Conservation (phyloP, 2,797 vertebrate genomes). For the Buceros bicornis region DNA sequence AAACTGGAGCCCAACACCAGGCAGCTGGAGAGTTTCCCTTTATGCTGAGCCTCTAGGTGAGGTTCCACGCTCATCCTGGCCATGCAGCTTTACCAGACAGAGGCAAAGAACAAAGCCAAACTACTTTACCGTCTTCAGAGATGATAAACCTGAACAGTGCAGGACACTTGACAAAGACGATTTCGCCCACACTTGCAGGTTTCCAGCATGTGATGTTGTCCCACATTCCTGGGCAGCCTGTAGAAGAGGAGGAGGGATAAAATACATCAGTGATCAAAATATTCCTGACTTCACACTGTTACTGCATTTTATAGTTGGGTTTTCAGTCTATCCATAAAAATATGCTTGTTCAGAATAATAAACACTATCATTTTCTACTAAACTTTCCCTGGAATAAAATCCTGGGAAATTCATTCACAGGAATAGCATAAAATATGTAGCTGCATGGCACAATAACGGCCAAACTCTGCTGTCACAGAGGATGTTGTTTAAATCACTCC, state of each 20-base stretch:
- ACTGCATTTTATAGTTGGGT: fast-evolving
- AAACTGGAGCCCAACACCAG: background rate
- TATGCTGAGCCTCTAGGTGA: background rate
- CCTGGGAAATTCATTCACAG: background rate
- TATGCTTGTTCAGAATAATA: background rate
- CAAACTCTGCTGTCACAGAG: background rate
- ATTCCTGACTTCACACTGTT: background rate
- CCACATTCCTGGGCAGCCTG: slow-evolving; percentile 94
- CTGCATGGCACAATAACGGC: background rate
- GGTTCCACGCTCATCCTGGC: background rate
- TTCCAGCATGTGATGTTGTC: slow-evolving; percentile 98
- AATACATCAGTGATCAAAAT: background rate
- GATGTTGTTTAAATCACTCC: background rate
- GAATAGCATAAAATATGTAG: background rate
- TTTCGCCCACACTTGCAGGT: slow-evolving; percentile 86
- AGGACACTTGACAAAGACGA: slow-evolving; percentile 90
- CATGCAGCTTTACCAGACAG: background rate
- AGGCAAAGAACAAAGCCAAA: background rate
- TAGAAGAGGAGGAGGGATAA: background rate
- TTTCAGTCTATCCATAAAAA: background rate
- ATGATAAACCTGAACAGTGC: slow-evolving; percentile 89
- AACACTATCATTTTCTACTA: background rate
- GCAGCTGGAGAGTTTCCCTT: background rate
- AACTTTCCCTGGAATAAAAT: background rate
- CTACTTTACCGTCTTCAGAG: slow-evolving; percentile 85